A percentile compares a stretch with the other conserved stretches of the same genome.
Evolutionary conservation across 2,113 vertebrate genomes (phyloP).

Genomic region (Martes martes): DNA sequence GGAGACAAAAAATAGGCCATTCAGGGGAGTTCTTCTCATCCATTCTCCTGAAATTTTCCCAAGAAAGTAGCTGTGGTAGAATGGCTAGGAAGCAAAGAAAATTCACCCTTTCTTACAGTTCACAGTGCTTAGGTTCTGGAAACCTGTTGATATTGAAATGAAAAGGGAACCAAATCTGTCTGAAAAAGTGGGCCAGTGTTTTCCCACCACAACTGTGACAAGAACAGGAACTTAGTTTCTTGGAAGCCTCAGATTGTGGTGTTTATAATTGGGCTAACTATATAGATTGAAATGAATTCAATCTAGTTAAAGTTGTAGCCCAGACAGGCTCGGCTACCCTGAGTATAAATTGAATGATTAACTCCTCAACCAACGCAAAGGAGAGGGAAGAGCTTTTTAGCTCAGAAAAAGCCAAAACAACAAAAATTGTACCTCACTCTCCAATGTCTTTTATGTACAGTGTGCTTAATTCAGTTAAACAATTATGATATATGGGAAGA

Average conservation of each 20-base stretch:
- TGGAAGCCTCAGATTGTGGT: neutral
- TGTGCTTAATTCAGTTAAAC: neutral
- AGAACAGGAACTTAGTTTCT: neutral
- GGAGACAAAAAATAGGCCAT: neutral
- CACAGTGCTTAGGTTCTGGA: neutral
- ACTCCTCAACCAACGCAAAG: neutral
- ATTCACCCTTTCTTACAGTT: neutral
- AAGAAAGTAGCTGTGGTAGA: neutral
- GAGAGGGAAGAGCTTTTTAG: neutral
- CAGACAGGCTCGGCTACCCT: neutral
- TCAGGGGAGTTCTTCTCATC: neutral
- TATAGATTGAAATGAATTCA: neutral
- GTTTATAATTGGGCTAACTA: neutral
- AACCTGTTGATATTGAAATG: neutral
- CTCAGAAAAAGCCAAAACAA: neutral
- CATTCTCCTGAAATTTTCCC: neutral
- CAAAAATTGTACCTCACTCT: neutral
- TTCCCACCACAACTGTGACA: neutral
- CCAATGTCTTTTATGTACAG: neutral
- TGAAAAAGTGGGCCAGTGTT: neutral
- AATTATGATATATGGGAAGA: neutral
- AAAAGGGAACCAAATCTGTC: neutral
- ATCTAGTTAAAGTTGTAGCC: neutral
- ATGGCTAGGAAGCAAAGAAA: neutral
- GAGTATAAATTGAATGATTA: neutral